Base-by-base conservation (phyloP, 2,888 invertebrate species). In the Biston betularia region DNA sequence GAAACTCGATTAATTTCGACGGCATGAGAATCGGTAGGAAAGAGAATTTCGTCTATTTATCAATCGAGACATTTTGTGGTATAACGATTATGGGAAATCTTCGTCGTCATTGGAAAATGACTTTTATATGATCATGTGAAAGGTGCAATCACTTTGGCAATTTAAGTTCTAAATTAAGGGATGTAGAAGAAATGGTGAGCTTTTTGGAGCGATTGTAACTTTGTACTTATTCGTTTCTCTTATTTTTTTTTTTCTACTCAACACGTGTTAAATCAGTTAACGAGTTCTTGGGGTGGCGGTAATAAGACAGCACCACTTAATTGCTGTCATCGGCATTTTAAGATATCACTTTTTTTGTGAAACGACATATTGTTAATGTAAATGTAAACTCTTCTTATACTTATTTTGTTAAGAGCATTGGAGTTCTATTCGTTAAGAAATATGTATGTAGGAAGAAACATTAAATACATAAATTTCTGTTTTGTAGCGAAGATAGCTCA, bases 261-360 rank as follows among this genome's bases (percentile, higher is more conserved):
- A 87, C 89, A 89, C 84, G 87, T 89, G 88, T 88, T 87, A 77
- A 80, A 81, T 71, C 78, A 74, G 73, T 75, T 89, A 88, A 89
- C 87, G 88, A 86, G 84, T 73, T 77, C 80, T 79, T 79, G 73
- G 83, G 85, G 83, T 83, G 84, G 84, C 78, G 79, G 80, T 88
- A 88, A 87, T 88, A 85, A 79, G 88, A 86, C 85, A 84, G 79
- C 72, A 78, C 1, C 85, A 89, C 78, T 38, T 84, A 84, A 89
- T 89, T 83, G 82, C 72, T 70, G 74, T 71, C 46, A 46, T 61
- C 42, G 12, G 33, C 8, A 15, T 60, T 56, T 64, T 48, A 58
- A 58, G 33, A 40, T 52, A 45, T 40, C 38, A 35, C 7, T 50
- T 66, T 62, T n/a, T 62, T 63, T 65, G 40, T 46, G 10, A 33